Evolutionary conservation across 2,888 invertebrate species (phyloP).

Genomic region (Mesodorylaimus sp.): DNA sequence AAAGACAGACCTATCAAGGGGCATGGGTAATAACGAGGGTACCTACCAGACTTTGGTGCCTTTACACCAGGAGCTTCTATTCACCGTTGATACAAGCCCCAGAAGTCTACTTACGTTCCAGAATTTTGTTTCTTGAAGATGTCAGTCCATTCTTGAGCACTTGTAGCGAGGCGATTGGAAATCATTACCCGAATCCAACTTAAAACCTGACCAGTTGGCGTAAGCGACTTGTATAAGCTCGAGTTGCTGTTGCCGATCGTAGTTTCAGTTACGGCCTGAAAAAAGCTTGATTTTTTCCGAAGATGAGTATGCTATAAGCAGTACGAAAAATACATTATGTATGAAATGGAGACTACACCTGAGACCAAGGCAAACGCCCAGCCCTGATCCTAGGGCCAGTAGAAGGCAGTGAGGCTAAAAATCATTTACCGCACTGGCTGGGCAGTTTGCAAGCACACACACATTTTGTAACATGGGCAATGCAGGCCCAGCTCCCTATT

Average conservation of each 20-base stretch:
- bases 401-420: too few relatives aligned
- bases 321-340: too few relatives aligned
- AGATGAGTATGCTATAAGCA: too few relatives aligned
- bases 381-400: too few relatives aligned
- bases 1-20: too few relatives aligned
- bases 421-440: too few relatives aligned
- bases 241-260: conserved; percentile 54
- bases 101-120: conserved; percentile 40
- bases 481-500: too few relatives aligned
- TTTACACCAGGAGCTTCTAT: background rate
- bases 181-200: conserved; percentile 58
- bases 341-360: too few relatives aligned
- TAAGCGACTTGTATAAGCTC: conserved; percentile 49
- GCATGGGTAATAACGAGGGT: too few relatives aligned
- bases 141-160: conserved; percentile 53
- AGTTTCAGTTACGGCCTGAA: conserved; percentile 50
- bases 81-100: background rate
- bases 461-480: too few relatives aligned
- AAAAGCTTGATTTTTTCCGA: background rate
- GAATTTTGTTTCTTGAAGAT: conserved; percentile 51
- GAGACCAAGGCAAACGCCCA: too few relatives aligned
- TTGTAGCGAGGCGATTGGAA: conserved; percentile 57
- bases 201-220: conserved; percentile 42
- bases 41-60: background rate
- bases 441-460: too few relatives aligned